A percentile compares a stretch with the other conserved stretches of the same genome.
phyloP scores from a whole-genome alignment of 2,888 invertebrate genomes.

The Cyaniris semiargus region DNA sequence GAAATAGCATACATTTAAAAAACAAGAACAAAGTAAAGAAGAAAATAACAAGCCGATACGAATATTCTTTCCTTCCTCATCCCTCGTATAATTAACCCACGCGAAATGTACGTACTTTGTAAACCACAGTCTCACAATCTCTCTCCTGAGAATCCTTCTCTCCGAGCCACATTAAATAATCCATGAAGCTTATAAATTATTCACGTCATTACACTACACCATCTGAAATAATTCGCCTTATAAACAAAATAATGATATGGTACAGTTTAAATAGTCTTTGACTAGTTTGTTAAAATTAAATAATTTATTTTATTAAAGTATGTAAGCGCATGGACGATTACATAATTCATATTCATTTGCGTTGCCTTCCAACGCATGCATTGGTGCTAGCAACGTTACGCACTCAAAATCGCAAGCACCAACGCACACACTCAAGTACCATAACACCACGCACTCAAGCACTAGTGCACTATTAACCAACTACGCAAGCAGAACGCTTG shows the following conservation, averaged over 20 bases:
- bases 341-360: too few species aligned
- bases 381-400: too few species aligned
- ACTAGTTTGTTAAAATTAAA: too few species aligned
- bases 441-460: too few species aligned
- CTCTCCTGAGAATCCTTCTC: background rate
- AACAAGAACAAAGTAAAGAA: background rate
- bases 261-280: background rate
- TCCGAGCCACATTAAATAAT: slow-evolving; percentile 22
- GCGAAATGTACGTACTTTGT: slow-evolving; percentile 10
- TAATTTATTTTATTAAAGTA: too few species aligned
- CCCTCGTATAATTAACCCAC: background rate
- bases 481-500: too few species aligned
- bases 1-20: too few species aligned
- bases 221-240: background rate
- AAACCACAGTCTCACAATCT: slow-evolving; percentile 15
- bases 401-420: too few species aligned
- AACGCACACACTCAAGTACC: too few species aligned
- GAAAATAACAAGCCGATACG: background rate
- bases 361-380: too few species aligned
- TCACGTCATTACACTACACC: slow-evolving; percentile 16
- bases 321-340: too few species aligned
- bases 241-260: background rate
- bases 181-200: slow-evolving; percentile 28
- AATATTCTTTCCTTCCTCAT: background rate
- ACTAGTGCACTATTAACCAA: too few species aligned